phyloP scores from a whole-genome alignment of 1,140 invertebrate species.

The Brevipalpus yothersi region DNA sequence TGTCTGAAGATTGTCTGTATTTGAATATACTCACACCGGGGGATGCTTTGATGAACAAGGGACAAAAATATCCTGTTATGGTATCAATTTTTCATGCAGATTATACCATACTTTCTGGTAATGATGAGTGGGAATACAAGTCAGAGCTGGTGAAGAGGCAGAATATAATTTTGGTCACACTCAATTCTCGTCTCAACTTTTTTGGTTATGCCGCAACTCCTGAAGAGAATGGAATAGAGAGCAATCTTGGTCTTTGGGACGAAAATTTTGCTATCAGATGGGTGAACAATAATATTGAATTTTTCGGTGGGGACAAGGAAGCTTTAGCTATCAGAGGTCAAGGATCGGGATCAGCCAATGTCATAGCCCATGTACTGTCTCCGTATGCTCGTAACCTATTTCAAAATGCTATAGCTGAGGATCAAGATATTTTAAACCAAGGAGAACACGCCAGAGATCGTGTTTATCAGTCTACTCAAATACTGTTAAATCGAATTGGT shows the following conservation, averaged over 20 bases:
- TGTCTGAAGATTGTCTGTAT: too few species aligned
- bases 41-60: neutral
- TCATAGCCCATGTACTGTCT: constrained; percentile 31
- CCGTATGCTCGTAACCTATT: constrained; percentile 21
- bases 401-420: constrained; percentile 7
- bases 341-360: constrained; percentile 26
- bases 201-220: neutral
- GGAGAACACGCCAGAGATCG: too few species aligned
- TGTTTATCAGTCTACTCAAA: too few species aligned
- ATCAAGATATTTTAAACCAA: neutral
- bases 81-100: neutral
- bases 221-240: neutral
- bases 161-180: neutral
- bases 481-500: too few species aligned
- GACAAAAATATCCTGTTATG: neutral
- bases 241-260: constrained; percentile 17
- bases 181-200: neutral
- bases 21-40: too few species aligned
- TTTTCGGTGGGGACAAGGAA: constrained; percentile 26
- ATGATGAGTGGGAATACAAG: too few species aligned
- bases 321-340: constrained; percentile 30
- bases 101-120: neutral
- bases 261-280: constrained; percentile 42
- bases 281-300: constrained; percentile 26
- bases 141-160: too few species aligned